Evolutionary conservation across 2,888 invertebrate species (phyloP).

Genomic region (Drosophila dives): DNA sequence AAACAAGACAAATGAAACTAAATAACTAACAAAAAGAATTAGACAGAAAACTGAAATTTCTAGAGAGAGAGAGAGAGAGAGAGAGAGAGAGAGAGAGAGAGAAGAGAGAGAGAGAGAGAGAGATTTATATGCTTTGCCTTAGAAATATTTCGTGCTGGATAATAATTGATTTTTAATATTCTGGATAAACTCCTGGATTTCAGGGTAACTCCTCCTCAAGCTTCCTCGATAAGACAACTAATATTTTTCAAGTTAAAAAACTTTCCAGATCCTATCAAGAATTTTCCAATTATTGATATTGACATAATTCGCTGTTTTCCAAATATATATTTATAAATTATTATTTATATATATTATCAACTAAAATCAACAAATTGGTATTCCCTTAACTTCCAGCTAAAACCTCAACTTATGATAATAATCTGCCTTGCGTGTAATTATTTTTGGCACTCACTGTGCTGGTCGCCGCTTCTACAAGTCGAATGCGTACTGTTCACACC

Average conservation of each 20-base stretch:
- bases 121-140: not conserved
- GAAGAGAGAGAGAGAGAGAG: too few relatives aligned
- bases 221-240: not conserved
- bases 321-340: not conserved
- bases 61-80: too few relatives aligned
- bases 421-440: not conserved
- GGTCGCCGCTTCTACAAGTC: slow-evolving; percentile 15
- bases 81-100: too few relatives aligned
- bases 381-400: not conserved
- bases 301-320: not conserved
- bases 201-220: not conserved
- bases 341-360: too few relatives aligned
- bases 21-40: not conserved
- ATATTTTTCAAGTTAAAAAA: not conserved
- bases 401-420: not conserved
- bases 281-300: not conserved
- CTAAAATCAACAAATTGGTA: not conserved
- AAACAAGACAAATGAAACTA: not conserved
- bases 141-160: not conserved
- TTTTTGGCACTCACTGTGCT: slow-evolving; percentile 28
- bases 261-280: not conserved
- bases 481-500: slow-evolving; percentile 27
- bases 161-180: not conserved
- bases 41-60: not conserved
- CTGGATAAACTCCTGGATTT: not conserved